A percentile compares a stretch with the other conserved stretches of the same genome.
phyloP scores from a whole-genome alignment of 2,888 invertebrate species.

The Drosophila incognita region DNA sequence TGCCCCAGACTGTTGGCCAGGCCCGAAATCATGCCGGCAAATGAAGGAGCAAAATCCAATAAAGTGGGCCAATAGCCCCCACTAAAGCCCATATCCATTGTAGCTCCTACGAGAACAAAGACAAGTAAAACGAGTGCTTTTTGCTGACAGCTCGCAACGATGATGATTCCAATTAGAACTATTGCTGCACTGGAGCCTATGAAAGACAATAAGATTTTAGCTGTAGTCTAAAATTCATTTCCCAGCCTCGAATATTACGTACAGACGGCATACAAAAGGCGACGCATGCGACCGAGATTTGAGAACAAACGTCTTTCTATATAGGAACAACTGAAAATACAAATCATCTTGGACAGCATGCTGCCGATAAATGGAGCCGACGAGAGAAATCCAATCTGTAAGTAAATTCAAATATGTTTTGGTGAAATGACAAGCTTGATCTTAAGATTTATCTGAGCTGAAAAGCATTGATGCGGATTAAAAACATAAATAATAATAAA shows the following conservation, averaged over 20 bases:
- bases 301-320: constrained; percentile 60
- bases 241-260: constrained; percentile 30
- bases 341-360: constrained; percentile 70
- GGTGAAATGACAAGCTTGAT: not conserved
- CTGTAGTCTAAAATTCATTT: too few species aligned
- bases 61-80: constrained; percentile 85
- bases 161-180: constrained; percentile 73
- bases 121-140: constrained; percentile 80
- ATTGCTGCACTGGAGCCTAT: constrained; percentile 71
- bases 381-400: constrained; percentile 74
- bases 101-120: constrained; percentile 80
- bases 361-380: constrained; percentile 77
- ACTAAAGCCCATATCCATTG: constrained; percentile 84
- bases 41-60: constrained; percentile 85
- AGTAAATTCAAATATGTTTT: not conserved
- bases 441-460: not conserved
- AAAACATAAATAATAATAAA: not conserved
- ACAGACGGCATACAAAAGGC: constrained; percentile 71
- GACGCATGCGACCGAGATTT: constrained; percentile 66
- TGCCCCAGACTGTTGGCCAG: constrained; percentile 85
- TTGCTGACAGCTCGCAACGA: constrained; percentile 80
- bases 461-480: not conserved
- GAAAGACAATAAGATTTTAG: not conserved
- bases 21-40: constrained; percentile 85
- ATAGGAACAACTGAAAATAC: constrained; percentile 66